phyloP scores from a whole-genome alignment of 2,888 invertebrate species.

The Leucophora obtusa region DNA sequence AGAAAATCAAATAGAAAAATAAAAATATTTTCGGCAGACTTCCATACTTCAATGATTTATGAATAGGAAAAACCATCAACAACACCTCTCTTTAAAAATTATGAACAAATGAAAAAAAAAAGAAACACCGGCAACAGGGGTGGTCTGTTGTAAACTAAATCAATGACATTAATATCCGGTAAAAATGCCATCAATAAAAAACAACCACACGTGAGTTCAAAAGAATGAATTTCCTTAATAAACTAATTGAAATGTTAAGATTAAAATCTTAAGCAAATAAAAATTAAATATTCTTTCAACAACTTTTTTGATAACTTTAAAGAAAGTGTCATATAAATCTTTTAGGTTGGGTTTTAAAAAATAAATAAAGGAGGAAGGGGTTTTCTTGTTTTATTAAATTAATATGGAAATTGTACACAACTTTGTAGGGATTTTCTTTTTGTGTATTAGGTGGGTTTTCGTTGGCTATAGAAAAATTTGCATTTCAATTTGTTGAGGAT shows the following conservation, averaged over 20 bases:
- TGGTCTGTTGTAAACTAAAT: constrained; percentile 53
- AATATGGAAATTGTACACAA: constrained; percentile 52
- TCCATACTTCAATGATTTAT: constrained; percentile 27
- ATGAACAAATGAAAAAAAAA: not conserved
- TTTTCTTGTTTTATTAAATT: constrained; percentile 35
- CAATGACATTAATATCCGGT: constrained; percentile 56
- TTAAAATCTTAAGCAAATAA: constrained; percentile 39
- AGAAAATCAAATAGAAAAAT: not conserved
- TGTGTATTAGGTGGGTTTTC: not conserved
- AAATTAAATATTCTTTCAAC: constrained; percentile 57
- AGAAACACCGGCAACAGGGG: constrained; percentile 7
- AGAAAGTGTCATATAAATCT: constrained; percentile 45
- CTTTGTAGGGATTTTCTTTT: constrained; percentile 45
- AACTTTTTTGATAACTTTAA: constrained; percentile 23
- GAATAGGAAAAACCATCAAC: constrained; percentile 14
- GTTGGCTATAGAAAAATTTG: constrained; percentile 69
- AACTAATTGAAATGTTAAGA: constrained; percentile 58
- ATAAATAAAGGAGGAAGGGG: constrained; percentile 30
- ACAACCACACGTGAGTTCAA: constrained; percentile 33
- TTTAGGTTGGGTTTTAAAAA: constrained; percentile 1
- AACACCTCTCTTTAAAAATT: not conserved
- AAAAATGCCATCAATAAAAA: constrained; percentile 29
- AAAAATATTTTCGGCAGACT: too few species aligned
- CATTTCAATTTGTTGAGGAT: constrained; percentile 72
- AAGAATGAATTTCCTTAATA: constrained; percentile 45